phyloP scores from a whole-genome alignment of 1,140 invertebrate species.

The Oreohelix idahoensis region DNA sequence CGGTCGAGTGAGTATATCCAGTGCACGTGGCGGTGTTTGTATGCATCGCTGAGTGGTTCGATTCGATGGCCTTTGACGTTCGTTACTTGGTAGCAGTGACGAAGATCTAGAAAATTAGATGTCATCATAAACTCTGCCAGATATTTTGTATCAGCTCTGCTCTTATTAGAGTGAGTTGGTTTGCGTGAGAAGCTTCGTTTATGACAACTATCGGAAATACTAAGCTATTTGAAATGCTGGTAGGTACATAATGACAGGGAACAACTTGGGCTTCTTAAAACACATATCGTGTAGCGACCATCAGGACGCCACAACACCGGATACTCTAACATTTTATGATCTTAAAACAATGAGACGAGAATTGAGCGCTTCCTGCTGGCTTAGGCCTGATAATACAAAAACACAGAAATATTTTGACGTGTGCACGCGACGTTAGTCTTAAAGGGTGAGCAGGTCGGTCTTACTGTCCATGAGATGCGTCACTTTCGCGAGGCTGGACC shows the following conservation, averaged over 20 bases:
- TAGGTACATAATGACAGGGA: not conserved
- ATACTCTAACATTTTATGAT: not conserved
- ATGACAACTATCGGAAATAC: not conserved
- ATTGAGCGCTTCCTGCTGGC: not conserved
- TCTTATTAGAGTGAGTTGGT: not conserved
- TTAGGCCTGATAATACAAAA: not conserved
- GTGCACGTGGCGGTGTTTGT: slow-evolving; percentile 13
- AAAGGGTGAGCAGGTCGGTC: slow-evolving; percentile 4
- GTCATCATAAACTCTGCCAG: not conserved
- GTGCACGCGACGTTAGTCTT: slow-evolving; percentile 6
- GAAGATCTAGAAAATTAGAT: not conserved
- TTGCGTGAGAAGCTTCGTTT: slow-evolving; percentile 3
- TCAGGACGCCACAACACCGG: not conserved
- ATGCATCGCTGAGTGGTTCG: slow-evolving; percentile 13
- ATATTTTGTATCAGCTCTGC: not conserved
- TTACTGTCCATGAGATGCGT: not conserved
- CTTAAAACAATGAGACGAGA: not conserved
- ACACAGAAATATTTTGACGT: slow-evolving; percentile 3
- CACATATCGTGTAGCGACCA: not conserved
- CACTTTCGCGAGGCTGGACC: not conserved
- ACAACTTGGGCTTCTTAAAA: not conserved
- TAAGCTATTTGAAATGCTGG: not conserved
- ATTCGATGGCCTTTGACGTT: slow-evolving; percentile 4
- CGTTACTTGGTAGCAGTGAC: not conserved
- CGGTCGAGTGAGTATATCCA: not conserved